Evolutionary conservation across 2,888 invertebrate species (phyloP), one percentile per base, ranked within the genome.

Genomic region (Drosophila aldrichi): DNA sequence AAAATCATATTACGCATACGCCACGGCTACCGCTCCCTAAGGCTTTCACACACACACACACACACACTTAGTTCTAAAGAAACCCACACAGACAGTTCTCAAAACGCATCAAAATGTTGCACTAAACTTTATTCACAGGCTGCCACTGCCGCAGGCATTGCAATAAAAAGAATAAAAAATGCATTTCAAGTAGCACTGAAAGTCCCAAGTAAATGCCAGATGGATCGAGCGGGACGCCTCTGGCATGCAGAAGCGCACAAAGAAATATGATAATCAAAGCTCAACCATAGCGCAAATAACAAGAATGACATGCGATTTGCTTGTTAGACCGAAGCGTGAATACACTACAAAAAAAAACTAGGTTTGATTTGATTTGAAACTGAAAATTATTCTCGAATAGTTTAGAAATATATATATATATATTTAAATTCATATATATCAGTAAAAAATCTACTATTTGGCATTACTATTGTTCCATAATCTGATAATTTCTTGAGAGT

Each of bases 181-280:
- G 87, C 79, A 87, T 78, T 86, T 86, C 63, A 69, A 76, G 69
- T 70, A 49, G 77, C 67, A 59, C 67, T 69, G 69, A 70, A 78
- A 52, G 66, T 79, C 51, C 56, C 59, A 67, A 65, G 73, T 66
- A 88, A 88, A 70, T 64, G 67, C 56, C 79, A 49, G 72, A 52
- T 58, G 55, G 43, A 56, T 38, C 48, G 41, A 32, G 69, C 49
- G 49, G 49, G 3, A 14, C 49, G 74, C 77, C 51, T 36, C 67
- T 65, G 73, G 68, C 61, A 79, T 82, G 65, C 75, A 70, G 63
- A 68, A 82, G 77, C 72, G 72, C 70, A 74, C 66, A 70, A 80
- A 54, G 80, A 74, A 88, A 82, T 86, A 88, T 86, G 83, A 80
- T 84, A 88, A 88, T 84, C 83, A 82, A 88, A 82, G 83, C 62